Evolutionary conservation across 1,140 invertebrate genomes (phyloP).

Genomic region (Adoxophyes honmai): DNA sequence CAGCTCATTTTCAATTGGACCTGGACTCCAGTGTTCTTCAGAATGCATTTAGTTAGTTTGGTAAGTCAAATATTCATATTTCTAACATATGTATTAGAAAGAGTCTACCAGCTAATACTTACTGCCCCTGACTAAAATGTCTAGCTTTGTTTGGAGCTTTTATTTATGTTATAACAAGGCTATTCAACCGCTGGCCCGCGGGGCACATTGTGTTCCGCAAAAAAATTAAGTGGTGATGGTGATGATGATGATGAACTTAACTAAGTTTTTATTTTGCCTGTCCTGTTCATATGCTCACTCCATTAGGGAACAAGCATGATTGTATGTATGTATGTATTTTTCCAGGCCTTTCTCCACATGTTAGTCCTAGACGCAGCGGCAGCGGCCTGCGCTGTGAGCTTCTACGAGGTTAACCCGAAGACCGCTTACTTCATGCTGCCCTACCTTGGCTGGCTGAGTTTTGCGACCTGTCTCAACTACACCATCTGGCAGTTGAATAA

Average conservation of each 20-base stretch:
- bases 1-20: conserved; percentile 90
- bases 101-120: no score
- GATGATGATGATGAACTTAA: no score
- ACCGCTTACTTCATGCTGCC: conserved; percentile 85
- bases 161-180: no score
- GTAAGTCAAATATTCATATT: conserved; percentile 79
- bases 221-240: no score
- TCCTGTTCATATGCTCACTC: no score
- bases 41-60: conserved; percentile 82
- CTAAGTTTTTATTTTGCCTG: no score
- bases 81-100: no score
- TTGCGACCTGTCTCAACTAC: conserved; percentile 83
- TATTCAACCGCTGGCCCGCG: no score
- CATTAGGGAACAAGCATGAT: no score
- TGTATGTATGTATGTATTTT: not conserved
- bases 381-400: conserved; percentile 79
- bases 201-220: no score
- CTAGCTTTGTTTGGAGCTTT: no score
- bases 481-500: conserved; percentile 78
- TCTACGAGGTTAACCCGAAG: conserved; percentile 81
- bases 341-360: conserved; percentile 84
- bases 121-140: no score
- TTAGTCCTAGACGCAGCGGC: conserved; percentile 80
- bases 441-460: conserved; percentile 85
- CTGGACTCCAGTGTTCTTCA: conserved; percentile 92